Conservation (phyloP, 2,797 vertebrate species). For the Sandelia bainsii region DNA sequence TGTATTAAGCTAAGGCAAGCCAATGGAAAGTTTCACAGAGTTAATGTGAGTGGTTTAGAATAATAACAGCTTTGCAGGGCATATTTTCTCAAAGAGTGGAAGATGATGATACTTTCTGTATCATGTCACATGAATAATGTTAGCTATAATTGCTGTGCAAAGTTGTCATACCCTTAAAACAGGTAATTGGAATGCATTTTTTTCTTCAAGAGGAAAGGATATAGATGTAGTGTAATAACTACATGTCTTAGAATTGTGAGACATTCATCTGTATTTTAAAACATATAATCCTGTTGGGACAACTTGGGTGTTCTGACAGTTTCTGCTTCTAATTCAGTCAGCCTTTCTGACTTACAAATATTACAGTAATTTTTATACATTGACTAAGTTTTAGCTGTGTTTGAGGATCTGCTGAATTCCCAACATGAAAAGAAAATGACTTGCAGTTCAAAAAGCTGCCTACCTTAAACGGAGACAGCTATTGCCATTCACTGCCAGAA, state of each 20-base stretch:
- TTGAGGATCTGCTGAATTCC: background rate
- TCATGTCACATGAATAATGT: constrained; percentile 46
- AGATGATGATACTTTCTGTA: constrained; percentile 58
- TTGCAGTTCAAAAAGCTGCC: constrained; percentile 4
- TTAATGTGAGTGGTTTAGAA: constrained; percentile 69
- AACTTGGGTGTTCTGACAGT: background rate
- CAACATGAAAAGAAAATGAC: constrained; percentile 11
- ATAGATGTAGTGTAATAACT: constrained; percentile 24
- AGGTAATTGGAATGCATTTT: constrained; percentile 47
- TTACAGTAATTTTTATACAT: background rate
- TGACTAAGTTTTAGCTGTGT: constrained; percentile 1
- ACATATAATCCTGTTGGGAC: constrained; percentile 40
- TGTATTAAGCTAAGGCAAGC: constrained; percentile 64
- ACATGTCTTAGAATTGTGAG: constrained; percentile 30
- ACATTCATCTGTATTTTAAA: constrained; percentile 35
- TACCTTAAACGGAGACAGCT: constrained; percentile 11
- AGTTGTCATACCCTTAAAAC: constrained; percentile 56
- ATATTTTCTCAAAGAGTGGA: constrained; percentile 59
- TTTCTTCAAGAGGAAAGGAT: constrained; percentile 41
- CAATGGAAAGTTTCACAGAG: constrained; percentile 58
- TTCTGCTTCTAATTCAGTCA: constrained; percentile 10
- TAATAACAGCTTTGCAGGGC: constrained; percentile 66
- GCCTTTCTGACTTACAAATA: background rate
- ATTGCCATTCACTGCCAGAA: constrained; percentile 16
- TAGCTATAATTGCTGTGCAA: constrained; percentile 54